phyloP scores from a whole-genome alignment of 2,888 invertebrate genomes.

The Ditylenchus weischeri region DNA sequence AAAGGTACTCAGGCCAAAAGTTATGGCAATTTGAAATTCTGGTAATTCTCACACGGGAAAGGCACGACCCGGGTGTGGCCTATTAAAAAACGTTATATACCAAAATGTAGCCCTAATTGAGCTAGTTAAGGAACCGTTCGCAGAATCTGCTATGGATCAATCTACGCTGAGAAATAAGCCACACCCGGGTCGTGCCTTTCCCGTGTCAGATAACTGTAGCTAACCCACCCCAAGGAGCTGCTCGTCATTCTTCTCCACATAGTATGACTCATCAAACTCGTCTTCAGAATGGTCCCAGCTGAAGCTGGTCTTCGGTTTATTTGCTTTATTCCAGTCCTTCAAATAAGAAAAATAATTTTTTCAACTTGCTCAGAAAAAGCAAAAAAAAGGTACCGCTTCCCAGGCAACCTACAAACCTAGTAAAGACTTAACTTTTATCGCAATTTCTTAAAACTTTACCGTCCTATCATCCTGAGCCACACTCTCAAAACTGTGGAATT shows the following conservation, averaged over 20 bases:
- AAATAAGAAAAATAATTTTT: not conserved
- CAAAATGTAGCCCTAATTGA: too few relatives aligned
- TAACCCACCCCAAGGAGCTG: conserved; percentile 18
- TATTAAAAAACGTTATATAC: too few relatives aligned
- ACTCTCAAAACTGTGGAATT: conserved; percentile 16
- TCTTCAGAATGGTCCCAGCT: conserved; percentile 22
- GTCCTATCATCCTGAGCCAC: conserved; percentile 24
- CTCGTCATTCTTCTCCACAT: conserved; percentile 22
- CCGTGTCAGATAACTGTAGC: too few relatives aligned
- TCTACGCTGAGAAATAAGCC: too few relatives aligned
- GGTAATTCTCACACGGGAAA: too few relatives aligned
- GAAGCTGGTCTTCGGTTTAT: not conserved
- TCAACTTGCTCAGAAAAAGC: not conserved
- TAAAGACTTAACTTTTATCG: not conserved
- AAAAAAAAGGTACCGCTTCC: conserved; percentile 19
- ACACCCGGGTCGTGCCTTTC: too few relatives aligned
- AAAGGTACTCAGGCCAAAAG: too few relatives aligned
- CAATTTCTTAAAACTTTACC: not conserved
- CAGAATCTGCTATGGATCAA: too few relatives aligned
- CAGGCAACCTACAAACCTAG: conserved; percentile 7
- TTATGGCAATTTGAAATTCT: too few relatives aligned
- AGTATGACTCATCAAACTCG: conserved; percentile 13
- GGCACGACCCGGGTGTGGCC: too few relatives aligned
- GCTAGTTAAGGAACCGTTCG: too few relatives aligned
- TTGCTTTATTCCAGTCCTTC: not conserved